phyloP scores from a whole-genome alignment of 2,888 invertebrate species.

The Stenoptilia bipunctidactyla region DNA sequence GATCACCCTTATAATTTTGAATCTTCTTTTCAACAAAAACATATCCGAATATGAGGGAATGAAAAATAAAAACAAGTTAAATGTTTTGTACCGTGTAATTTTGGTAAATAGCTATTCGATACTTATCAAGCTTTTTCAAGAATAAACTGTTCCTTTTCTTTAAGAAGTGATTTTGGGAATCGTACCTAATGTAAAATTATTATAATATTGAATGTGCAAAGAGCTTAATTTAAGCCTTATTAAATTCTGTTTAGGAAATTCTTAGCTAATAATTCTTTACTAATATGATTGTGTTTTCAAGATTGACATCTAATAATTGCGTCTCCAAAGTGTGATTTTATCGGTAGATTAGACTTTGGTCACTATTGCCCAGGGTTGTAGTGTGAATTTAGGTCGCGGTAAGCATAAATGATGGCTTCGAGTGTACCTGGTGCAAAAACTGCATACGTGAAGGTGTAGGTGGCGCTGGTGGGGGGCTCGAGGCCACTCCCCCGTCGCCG shows the following conservation, averaged over 20 bases:
- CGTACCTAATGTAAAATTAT: too few relatives aligned
- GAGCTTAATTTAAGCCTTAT: too few relatives aligned
- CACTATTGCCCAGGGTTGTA: too few relatives aligned
- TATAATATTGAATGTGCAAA: too few relatives aligned
- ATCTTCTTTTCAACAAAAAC: conserved; percentile 33
- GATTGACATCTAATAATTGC: too few relatives aligned
- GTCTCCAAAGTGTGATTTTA: too few relatives aligned
- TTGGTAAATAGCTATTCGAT: conserved; percentile 64
- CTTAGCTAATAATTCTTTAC: too few relatives aligned
- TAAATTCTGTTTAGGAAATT: too few relatives aligned
- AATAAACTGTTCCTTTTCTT: conserved; percentile 30
- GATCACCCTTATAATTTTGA: background rate
- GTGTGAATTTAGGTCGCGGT: too few relatives aligned
- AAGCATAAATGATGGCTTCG: background rate
- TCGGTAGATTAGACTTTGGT: too few relatives aligned
- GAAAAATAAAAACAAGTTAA: conserved; percentile 56
- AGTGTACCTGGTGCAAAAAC: conserved; percentile 33
- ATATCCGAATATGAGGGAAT: conserved; percentile 53
- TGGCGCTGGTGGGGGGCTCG: conserved; percentile 38
- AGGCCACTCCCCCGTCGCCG: conserved; percentile 62
- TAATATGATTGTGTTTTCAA: too few relatives aligned
- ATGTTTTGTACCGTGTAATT: conserved; percentile 60
- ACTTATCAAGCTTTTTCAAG: conserved; percentile 55
- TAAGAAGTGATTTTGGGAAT: conserved; percentile 9
- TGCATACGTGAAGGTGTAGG: conserved; percentile 47